Percentiles rank a stretch among this genome's conserved stretches.
Conservation (phyloP, 2,888 invertebrate species). For the Heliconius charithonia region DNA sequence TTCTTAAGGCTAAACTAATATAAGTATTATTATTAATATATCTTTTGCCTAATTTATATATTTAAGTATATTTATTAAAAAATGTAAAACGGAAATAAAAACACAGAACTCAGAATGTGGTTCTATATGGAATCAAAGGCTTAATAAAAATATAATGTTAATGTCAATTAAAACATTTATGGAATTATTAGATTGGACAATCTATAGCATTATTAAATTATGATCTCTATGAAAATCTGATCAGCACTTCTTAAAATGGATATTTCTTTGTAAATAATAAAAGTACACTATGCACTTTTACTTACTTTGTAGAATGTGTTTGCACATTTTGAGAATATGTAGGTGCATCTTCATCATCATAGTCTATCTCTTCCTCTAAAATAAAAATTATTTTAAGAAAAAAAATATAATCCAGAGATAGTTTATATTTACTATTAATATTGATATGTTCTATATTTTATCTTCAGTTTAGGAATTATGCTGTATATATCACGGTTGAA, state of each 20-base stretch:
- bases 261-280: neutral
- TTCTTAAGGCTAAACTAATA: too few relatives aligned
- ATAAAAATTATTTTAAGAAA: constrained; percentile 43
- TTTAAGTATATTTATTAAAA: neutral
- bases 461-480: too few relatives aligned
- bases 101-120: too few relatives aligned
- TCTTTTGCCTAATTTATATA: neutral
- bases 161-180: neutral
- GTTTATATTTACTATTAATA: neutral
- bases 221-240: too few relatives aligned
- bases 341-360: constrained; percentile 47
- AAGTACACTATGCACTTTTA: neutral
- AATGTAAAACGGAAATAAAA: too few relatives aligned
- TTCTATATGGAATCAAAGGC: neutral
- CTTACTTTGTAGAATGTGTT: constrained; percentile 38
- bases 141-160: neutral
- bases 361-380: constrained; percentile 46
- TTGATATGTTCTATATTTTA: too few relatives aligned
- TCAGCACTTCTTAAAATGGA: neutral
- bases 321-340: constrained; percentile 39
- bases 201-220: too few relatives aligned
- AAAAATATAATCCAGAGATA: neutral
- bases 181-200: too few relatives aligned
- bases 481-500: too few relatives aligned
- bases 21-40: too few relatives aligned